Base-by-base conservation (phyloP, 2,888 invertebrate genomes). In the Cheilosia vernalis region DNA sequence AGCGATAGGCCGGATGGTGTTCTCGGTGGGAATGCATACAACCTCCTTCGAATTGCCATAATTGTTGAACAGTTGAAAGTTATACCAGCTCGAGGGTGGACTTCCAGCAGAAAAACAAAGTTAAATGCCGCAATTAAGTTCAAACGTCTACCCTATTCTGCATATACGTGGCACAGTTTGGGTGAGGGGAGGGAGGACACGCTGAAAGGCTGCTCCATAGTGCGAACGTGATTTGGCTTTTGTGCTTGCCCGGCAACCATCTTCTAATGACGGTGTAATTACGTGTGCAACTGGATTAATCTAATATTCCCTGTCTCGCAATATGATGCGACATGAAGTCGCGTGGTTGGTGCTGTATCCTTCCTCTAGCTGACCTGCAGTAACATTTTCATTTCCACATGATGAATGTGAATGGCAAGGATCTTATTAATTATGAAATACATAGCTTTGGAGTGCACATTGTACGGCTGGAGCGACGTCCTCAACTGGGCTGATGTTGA, bases 381-480 rank as follows among this genome's bases (percentile, higher is more conserved):
- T 66, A 51, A 60, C 49, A 40, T 74, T 49, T 66, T 56, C 64
- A 64, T 64, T 56, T 72, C 51, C 27, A 53, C 44, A 53, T 61
- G 61, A 61, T 42, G 27, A 61, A 51, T 72, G 61, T 24, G 42
- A 70, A 51, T 47, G 51, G 72, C 60, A 61, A 61, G 51, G 61
- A 53, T 72, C 72, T 72, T 58, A 72, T 79, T 70, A 79, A 72
- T 79, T 72, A 79, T 79, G 63, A 72, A 70, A 72, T 21, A 63
- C 37, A 63, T 55, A 63, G 63, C 42, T 33, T 37, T 33, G 30
- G 40, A 70, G 70, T 42, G 47, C 55, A 70, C 27, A 47, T 47
- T 40, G 37, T 44, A 27, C 33, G 19, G 9, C 30, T 30, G 30
- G 30, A 30, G 10, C 17, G 17, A 4, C 27, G 15, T 21, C 1